Conservation (phyloP, 2,888 invertebrate genomes). For the Alentia gelatinosa region DNA sequence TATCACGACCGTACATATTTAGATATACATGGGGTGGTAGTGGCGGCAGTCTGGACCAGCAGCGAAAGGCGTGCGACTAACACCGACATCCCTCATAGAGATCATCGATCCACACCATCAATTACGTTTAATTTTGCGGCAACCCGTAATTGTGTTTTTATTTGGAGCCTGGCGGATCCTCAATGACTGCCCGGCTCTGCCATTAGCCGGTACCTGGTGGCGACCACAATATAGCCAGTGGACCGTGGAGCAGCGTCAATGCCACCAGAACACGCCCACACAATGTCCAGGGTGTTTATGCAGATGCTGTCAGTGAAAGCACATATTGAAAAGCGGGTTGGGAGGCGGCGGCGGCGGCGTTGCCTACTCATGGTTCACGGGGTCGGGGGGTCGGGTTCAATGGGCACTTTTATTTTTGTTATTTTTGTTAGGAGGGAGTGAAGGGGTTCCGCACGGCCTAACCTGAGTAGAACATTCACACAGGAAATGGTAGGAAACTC, state of each 20-base stretch:
- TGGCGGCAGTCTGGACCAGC: background rate
- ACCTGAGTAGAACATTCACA: background rate
- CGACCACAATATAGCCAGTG: background rate
- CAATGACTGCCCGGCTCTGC: background rate
- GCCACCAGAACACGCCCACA: background rate
- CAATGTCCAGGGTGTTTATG: background rate
- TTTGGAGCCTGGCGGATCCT: background rate
- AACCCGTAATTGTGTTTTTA: background rate
- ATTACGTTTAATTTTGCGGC: constrained; percentile 3
- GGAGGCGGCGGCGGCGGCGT: background rate
- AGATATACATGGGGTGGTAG: background rate
- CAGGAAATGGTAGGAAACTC: constrained; percentile 40
- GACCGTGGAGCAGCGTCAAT: background rate
- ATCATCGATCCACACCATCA: background rate
- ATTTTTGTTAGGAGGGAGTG: background rate
- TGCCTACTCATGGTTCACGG: no score
- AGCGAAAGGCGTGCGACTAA: background rate
- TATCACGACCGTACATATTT: no score
- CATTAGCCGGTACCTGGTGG: background rate
- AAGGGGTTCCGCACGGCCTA: background rate
- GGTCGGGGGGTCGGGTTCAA: background rate
- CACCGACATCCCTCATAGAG: background rate
- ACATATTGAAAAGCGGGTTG: background rate
- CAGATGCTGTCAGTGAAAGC: constrained; percentile 15
- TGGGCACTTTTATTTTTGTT: background rate